Percentiles rank a stretch among this genome's conserved stretches.
Evolutionary conservation across 2,797 vertebrate species (phyloP).

Genomic region (Chromis chromis): DNA sequence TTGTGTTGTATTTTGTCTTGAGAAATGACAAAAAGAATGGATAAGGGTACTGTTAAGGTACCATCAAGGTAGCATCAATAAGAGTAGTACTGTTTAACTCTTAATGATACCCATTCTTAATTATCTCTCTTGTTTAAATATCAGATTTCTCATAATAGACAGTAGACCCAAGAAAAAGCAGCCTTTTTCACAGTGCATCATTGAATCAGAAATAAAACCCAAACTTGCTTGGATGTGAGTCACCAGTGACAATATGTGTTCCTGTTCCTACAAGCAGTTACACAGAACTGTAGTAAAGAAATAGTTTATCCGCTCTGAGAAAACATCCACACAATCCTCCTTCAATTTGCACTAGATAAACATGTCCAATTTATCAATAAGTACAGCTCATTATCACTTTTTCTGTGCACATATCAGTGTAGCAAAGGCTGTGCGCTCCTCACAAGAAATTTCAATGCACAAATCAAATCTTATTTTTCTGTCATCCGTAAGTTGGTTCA

Average conservation of each 20-base stretch:
- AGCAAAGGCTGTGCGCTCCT: background rate
- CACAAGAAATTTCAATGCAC: conserved; percentile 6
- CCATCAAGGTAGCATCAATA: too few species aligned
- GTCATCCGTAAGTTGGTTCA: conserved; percentile 20
- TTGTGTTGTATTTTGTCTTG: too few species aligned
- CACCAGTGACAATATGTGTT: conserved; percentile 9
- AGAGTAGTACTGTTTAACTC: too few species aligned
- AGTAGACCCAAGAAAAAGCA: background rate
- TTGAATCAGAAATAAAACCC: background rate
- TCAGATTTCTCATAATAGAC: background rate
- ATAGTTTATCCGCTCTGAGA: background rate
- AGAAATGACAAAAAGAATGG: too few species aligned
- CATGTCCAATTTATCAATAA: background rate
- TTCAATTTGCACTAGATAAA: background rate
- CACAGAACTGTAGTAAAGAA: conserved; percentile 12
- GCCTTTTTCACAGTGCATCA: background rate
- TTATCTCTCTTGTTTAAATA: background rate
- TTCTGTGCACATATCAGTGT: background rate
- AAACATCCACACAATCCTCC: background rate
- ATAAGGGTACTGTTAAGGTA: too few species aligned
- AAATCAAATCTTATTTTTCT: background rate
- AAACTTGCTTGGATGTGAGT: too few species aligned
- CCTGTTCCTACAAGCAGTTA: conserved; percentile 5
- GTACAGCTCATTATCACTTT: background rate
- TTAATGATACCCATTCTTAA: too few species aligned